Evolutionary conservation across 1,140 invertebrate species (phyloP), one percentile per base, ranked within the genome.

Genomic region (Neocloeon triangulifer): DNA sequence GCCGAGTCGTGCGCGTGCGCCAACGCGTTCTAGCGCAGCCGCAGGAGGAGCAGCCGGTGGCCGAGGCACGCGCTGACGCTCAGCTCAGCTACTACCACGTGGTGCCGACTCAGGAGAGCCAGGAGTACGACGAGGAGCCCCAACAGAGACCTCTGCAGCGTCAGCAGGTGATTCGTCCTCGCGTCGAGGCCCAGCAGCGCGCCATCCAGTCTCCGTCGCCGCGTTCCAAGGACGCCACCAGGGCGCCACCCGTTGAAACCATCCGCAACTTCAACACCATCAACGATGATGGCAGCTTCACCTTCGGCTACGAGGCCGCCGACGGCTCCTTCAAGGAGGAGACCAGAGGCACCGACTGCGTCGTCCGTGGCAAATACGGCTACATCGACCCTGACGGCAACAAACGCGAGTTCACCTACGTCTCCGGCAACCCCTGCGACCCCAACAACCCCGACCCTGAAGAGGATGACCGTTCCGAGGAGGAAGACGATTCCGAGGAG

Each of bases 311-410:
- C 48, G 77, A 84, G 49, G 77, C 77, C 2, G 79, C 76, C 7
- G 77, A 84, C 45, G 80, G 80, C n/a, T 77, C 73, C 12, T 82
- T 85, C 60, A 85, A 85, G 43, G 78, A 84, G 47, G 79, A 88
- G 50, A 80, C 76, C 1, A 52, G 78, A 35, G 78, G 78, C 13
- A 77, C 73, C 1, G 78, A 85, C 49, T 85, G 80, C 45, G 74
- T 82, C 0, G 80, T 85, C 1, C 59, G 77, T 32, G 81, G 81
- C 4, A 84, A 84, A 49, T 86, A 85, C 48, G 79, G 79, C 7
- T 88, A 86, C 53, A 60, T 85, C 12, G 81, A 85, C 47, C 78
- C 80, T 2, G 75, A 82, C 41, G 81, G 82, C 33, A 79, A 82
- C 48, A 78, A 81, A 43, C 52, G 80, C 35, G 76, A 85, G 45